Percentiles rank a stretch among this genome's conserved stretches.
phyloP scores from a whole-genome alignment of 2,113 vertebrate genomes.

The Thoracochromis brauschi region DNA sequence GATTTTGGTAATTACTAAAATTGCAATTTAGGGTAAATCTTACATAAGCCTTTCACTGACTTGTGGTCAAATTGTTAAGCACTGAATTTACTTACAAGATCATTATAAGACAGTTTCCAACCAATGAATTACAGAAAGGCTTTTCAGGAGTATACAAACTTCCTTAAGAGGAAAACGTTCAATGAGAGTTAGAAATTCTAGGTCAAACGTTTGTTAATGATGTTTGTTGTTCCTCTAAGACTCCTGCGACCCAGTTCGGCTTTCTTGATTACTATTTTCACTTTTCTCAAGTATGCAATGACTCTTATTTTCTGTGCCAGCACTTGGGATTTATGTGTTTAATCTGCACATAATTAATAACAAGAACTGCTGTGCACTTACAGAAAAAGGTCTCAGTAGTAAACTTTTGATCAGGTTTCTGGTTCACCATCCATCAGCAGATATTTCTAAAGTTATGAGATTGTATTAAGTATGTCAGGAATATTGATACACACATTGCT shows the following conservation, averaged over 20 bases:
- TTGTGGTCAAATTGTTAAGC: background rate
- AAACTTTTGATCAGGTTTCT: background rate
- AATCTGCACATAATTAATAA: constrained; percentile 6
- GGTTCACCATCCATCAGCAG: background rate
- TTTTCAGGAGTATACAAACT: background rate
- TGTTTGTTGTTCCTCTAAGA: constrained; percentile 7
- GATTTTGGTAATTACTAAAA: background rate
- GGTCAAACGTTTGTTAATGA: constrained; percentile 36
- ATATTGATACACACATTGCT: background rate
- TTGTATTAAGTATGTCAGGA: background rate
- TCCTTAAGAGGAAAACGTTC: background rate
- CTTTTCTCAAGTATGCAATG: background rate
- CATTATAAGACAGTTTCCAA: background rate
- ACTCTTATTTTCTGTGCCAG: background rate
- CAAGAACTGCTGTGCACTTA: background rate
- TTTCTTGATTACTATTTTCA: constrained; percentile 19
- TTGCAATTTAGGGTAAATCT: background rate
- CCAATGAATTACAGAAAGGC: background rate
- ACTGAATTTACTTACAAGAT: background rate
- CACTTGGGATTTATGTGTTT: constrained; percentile 1
- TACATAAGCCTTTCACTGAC: background rate
- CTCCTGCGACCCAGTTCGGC: constrained; percentile 4
- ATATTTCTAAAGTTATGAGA: background rate
- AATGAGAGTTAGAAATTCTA: constrained; percentile 1
- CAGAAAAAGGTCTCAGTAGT: background rate